phyloP scores from a whole-genome alignment of 1,140 invertebrate species.

The Nephotettix cincticeps region DNA sequence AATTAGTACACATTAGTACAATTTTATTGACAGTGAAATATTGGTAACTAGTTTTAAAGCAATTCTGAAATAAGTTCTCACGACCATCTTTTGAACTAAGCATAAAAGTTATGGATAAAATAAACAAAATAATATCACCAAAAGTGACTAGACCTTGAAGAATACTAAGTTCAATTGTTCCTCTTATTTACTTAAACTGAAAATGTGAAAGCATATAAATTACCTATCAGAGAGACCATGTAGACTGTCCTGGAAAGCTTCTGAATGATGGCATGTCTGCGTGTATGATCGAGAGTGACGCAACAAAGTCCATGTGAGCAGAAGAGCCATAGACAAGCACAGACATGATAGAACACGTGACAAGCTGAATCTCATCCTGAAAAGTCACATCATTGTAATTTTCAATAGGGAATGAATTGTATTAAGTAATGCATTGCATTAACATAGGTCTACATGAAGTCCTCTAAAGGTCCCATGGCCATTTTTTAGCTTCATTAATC shows the following conservation, averaged over 20 bases:
- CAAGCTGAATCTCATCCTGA: constrained; percentile 34
- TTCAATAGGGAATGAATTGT: too few species aligned
- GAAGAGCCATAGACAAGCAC: not conserved
- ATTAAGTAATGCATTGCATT: too few species aligned
- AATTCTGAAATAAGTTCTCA: too few species aligned
- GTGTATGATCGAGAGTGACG: constrained; percentile 34
- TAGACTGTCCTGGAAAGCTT: constrained; percentile 38
- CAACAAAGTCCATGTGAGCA: constrained; percentile 30
- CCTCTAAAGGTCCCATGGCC: too few species aligned
- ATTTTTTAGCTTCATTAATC: too few species aligned
- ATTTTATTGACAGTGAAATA: too few species aligned
- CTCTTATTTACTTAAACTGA: not conserved
- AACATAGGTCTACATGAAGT: too few species aligned
- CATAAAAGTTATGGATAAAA: not conserved
- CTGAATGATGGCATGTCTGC: constrained; percentile 41
- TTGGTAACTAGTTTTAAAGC: too few species aligned
- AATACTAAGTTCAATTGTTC: not conserved
- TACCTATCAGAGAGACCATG: constrained; percentile 38
- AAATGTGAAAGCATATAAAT: not conserved
- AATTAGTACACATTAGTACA: too few species aligned
- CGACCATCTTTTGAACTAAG: not conserved
- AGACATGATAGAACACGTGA: constrained; percentile 19
- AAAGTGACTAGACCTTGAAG: not conserved
- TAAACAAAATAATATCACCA: not conserved
- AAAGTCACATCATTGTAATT: too few species aligned